Evolutionary conservation across 2,888 invertebrate genomes (phyloP), one percentile per base, ranked within the genome.

Genomic region (Cylloceria caligata): DNA sequence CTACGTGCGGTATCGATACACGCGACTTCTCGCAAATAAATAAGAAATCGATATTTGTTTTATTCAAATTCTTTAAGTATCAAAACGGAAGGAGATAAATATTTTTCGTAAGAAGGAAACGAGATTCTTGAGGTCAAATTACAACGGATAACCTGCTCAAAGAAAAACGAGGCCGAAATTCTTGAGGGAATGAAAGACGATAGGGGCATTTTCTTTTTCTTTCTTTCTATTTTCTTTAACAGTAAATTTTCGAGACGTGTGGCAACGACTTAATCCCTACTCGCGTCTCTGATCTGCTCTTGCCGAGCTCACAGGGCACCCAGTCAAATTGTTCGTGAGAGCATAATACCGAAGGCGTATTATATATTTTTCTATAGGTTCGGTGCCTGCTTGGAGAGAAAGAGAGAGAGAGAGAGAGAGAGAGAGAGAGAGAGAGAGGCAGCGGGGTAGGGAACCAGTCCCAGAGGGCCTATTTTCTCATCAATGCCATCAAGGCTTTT

Each of bases 401-500:
- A 16, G 60, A 34, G 34, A 34, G 57, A 24, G 27, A 36, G 52
- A 47, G 39, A 30, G 57, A 21, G 21, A 19, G 19, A 19, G 21
- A 21, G 7, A 49, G 21, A 49, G 7, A 13, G 7, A 21, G n/a
- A 34, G 27, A 9, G 13, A 16, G 73, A 30, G 30, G 36, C 5
- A n/a, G 11, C 39, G 67, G 65, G 57, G 39, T 16, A 27, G 16
- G 45, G 68, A 13, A 13, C 24, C 19, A 73, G 34, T 47, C 60
- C 71, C 69, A 47, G 24, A 65, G 80, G 60, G 86, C 88, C 88
- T 88, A 91, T 91, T 91, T 90, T 89, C 91, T 90, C 90, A 90
- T 91, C 90, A 91, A 89, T 91, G 89, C 89, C 89, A 81, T 77
- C 72, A 90, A 89, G 89, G 88, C 88, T 90, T 90, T 90, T 90